Evolutionary conservation across 2,113 vertebrate genomes (phyloP).

Genomic region (Hyla sarda): DNA sequence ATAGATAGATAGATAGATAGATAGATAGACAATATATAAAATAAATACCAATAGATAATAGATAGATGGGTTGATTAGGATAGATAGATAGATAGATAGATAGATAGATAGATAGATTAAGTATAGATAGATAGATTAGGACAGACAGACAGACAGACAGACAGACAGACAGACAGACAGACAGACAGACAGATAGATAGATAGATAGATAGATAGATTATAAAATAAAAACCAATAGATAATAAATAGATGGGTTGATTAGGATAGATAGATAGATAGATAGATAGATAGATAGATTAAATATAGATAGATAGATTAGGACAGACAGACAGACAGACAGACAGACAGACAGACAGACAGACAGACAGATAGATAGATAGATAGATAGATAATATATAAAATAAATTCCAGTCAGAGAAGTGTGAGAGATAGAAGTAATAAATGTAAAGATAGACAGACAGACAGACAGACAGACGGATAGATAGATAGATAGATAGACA

Average conservation of each 20-base stretch:
- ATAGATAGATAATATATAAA: neutral
- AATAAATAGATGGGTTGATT: no score
- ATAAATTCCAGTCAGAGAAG: no score
- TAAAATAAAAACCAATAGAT: no score
- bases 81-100: conserved; percentile 17
- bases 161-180: neutral
- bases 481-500: no score
- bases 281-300: no score
- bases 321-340: neutral
- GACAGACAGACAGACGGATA: neutral
- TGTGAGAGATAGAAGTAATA: no score
- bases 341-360: neutral
- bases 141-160: neutral
- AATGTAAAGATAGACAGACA: neutral
- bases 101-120: neutral
- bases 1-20: neutral
- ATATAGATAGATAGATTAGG: neutral
- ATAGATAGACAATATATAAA: no score
- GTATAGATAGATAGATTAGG: neutral
- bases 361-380: neutral
- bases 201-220: neutral
- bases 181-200: neutral
- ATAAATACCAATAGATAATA: no score
- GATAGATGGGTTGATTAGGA: neutral
- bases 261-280: no score